Conservation (phyloP, 92 coral and sea anemone genomes). For the Blastomussa wellsi region DNA sequence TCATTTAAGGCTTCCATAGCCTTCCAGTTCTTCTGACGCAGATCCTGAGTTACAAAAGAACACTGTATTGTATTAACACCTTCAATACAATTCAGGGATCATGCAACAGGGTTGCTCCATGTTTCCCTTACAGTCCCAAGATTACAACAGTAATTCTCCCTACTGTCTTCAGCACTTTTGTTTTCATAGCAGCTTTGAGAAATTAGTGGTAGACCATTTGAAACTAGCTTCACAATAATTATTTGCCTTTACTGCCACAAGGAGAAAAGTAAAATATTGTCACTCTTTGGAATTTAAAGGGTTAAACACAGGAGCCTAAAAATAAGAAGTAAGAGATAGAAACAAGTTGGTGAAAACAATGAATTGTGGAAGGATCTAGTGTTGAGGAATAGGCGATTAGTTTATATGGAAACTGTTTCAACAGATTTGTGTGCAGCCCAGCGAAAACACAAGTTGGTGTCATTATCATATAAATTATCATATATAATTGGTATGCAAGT, state of each 20-base stretch:
- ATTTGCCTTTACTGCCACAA: neutral
- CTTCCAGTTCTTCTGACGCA: slow-evolving; percentile 98
- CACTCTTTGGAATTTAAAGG: neutral
- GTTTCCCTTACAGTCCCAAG: neutral
- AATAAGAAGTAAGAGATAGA: neutral
- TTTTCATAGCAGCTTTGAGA: neutral
- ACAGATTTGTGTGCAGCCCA: neutral
- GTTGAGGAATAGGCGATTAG: neutral
- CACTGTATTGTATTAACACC: slow-evolving; percentile 29
- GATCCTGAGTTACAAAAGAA: slow-evolving; percentile 74
- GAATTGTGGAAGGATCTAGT: neutral
- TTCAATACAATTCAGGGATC: slow-evolving; percentile 1
- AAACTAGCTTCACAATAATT: neutral
- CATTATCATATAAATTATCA: too few relatives aligned
- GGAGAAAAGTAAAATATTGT: neutral
- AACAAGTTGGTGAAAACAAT: neutral
- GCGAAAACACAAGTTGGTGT: too few relatives aligned
- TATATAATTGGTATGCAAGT: too few relatives aligned
- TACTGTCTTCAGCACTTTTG: neutral
- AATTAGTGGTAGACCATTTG: neutral
- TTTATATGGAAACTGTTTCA: neutral
- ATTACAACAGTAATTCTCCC: neutral
- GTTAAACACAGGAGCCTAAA: neutral
- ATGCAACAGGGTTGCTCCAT: neutral
- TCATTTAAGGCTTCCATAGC: slow-evolving; percentile 98